phyloP scores from a whole-genome alignment of 2,797 vertebrate genomes.

The Platalea minor region DNA sequence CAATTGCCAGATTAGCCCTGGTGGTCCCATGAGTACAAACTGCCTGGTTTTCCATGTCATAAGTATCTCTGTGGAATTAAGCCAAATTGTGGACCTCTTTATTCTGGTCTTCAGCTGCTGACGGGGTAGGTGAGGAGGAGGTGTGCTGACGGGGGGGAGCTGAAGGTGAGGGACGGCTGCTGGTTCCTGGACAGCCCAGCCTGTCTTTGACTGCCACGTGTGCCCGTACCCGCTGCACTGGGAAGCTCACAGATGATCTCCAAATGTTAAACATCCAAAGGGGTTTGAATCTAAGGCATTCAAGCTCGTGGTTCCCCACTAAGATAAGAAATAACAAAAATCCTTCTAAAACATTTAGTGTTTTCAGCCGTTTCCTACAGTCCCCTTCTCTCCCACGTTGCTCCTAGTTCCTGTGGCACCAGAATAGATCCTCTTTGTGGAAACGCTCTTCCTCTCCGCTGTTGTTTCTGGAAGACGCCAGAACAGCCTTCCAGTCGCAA shows the following conservation, averaged over 20 bases:
- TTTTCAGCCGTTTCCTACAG: slow-evolving; percentile 32
- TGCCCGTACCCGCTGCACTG: neutral
- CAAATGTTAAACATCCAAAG: neutral
- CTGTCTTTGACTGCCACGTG: neutral
- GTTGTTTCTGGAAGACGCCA: neutral
- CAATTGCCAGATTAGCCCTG: neutral
- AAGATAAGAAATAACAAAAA: slow-evolving; percentile 45
- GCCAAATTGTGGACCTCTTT: neutral
- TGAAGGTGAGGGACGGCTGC: neutral
- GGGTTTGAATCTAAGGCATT: neutral
- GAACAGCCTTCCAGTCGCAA: neutral
- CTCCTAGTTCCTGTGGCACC: slow-evolving; percentile 45
- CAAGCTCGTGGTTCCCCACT: neutral
- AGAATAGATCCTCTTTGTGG: slow-evolving; percentile 47
- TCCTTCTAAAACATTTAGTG: neutral
- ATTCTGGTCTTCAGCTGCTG: neutral
- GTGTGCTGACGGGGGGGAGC: neutral
- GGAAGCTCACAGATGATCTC: slow-evolving; percentile 35
- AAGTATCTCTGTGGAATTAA: neutral
- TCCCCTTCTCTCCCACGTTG: slow-evolving; percentile 24
- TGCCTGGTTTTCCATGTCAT: neutral
- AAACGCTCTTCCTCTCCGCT: neutral
- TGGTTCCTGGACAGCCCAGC: neutral
- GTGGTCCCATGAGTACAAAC: neutral
- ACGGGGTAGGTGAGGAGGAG: neutral